These are phyloP conservation scores for Thumatha senex DNA, from an alignment of 2,888 invertebrate genomes.

Conservation along the genomic window DNA sequence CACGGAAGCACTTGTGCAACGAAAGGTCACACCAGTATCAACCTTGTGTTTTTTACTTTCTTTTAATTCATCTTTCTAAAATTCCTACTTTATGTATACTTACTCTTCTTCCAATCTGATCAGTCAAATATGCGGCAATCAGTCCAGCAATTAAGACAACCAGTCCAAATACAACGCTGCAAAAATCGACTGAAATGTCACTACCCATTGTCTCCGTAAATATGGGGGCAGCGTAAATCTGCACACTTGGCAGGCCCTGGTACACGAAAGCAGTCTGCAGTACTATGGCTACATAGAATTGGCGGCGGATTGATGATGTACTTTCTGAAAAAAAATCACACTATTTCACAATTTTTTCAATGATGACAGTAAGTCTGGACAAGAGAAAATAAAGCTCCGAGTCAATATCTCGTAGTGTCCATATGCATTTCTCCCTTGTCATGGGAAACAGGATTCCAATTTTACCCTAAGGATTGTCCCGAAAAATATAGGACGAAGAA, in stretches of 20 bases:
- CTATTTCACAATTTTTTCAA: not conserved
- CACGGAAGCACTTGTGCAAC: too few species aligned
- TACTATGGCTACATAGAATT: conserved; percentile 42
- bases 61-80: too few species aligned
- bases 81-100: conserved; percentile 20
- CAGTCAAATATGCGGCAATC: conserved; percentile 56
- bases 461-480: too few species aligned
- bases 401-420: too few species aligned
- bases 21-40: too few species aligned
- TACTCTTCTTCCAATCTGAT: conserved; percentile 60
- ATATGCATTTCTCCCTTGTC: too few species aligned
- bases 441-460: too few species aligned
- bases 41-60: too few species aligned
- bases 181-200: conserved; percentile 50
- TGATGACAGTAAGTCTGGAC: not conserved
- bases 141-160: conserved; percentile 46
- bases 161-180: conserved; percentile 53
- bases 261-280: conserved; percentile 52
- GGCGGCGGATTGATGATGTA: conserved; percentile 55
- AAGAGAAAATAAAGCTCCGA: not conserved
- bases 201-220: conserved; percentile 56
- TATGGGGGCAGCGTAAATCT: conserved; percentile 64
- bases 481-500: too few species aligned
- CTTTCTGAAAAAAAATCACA: conserved; percentile 42
- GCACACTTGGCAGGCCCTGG: conserved; percentile 62